Percentiles rank a stretch among this genome's conserved stretches.
These are phyloP conservation scores for Hydrocynus forskahlii DNA, from an alignment of 2,797 vertebrate genomes.

Conservation along the genomic window DNA sequence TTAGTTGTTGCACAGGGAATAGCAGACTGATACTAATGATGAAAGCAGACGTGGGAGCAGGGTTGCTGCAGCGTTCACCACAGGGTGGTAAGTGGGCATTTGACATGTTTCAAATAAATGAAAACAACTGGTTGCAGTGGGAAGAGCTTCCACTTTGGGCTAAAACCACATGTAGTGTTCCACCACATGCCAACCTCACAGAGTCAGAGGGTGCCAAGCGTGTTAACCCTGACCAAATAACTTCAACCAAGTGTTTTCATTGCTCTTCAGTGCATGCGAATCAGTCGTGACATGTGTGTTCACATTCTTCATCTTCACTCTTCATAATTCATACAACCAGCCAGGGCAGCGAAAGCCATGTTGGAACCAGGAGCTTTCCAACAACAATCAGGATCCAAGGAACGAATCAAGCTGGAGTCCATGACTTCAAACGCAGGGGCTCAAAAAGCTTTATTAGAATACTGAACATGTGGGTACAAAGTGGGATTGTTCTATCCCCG, in stretches of 20 bases:
- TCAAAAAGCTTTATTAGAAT: slow-evolving; percentile 46
- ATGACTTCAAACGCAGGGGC: slow-evolving; percentile 43
- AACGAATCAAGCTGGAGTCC: slow-evolving; percentile 15
- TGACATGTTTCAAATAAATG: slow-evolving; percentile 41
- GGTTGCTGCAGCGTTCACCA: slow-evolving; percentile 22
- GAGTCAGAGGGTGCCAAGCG: slow-evolving; percentile 29
- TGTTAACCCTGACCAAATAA: slow-evolving; percentile 26
- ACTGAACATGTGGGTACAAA: slow-evolving; percentile 70
- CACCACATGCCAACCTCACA: slow-evolving; percentile 39
- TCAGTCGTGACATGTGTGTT: slow-evolving; percentile 6
- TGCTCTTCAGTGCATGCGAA: slow-evolving; percentile 6
- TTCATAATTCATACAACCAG: not conserved
- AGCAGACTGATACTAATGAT: slow-evolving; percentile 21
- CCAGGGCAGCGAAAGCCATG: slow-evolving; percentile 5
- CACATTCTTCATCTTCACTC: slow-evolving; percentile 3
- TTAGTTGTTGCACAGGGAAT: not conserved
- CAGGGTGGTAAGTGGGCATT: slow-evolving; percentile 33
- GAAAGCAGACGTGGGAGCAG: slow-evolving; percentile 14
- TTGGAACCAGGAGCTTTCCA: slow-evolving; percentile 21
- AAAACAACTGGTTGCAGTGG: slow-evolving; percentile 48
- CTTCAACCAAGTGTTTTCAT: slow-evolving; percentile 27
- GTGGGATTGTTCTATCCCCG: slow-evolving; percentile 78
- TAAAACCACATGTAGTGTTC: slow-evolving; percentile 45
- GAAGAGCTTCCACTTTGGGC: slow-evolving; percentile 33
- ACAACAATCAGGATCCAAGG: slow-evolving; percentile 4